phyloP scores from a whole-genome alignment of 2,888 invertebrate species.

The Acheta domesticus region DNA sequence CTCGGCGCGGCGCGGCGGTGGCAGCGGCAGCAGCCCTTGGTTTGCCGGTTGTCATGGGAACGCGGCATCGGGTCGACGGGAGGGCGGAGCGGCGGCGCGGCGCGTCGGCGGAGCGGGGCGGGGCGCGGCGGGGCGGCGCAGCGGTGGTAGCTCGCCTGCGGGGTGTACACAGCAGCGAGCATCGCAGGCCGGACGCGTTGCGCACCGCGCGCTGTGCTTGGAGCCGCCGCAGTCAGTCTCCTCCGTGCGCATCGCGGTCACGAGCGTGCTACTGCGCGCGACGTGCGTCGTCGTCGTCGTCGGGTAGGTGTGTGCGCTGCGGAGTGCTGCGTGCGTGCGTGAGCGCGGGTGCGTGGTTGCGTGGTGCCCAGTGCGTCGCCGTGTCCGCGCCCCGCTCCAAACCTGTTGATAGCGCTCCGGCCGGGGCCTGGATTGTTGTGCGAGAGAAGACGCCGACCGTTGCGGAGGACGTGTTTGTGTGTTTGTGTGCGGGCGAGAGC shows the following conservation, averaged over 20 bases:
- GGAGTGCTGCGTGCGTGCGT: too few relatives aligned
- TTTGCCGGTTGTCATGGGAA: neutral
- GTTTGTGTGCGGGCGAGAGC: too few relatives aligned
- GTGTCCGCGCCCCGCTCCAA: neutral
- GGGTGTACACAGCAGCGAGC: neutral
- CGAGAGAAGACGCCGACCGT: too few relatives aligned
- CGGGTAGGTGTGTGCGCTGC: too few relatives aligned
- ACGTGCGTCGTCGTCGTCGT: too few relatives aligned
- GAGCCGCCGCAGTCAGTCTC: too few relatives aligned
- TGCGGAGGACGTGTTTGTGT: too few relatives aligned
- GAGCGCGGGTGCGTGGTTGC: neutral
- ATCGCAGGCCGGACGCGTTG: neutral
- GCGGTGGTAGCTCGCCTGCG: neutral
- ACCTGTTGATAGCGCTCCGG: neutral
- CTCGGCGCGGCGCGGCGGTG: too few relatives aligned
- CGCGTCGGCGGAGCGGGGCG: neutral
- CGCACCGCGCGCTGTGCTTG: neutral
- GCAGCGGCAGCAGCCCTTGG: conserved; percentile 11
- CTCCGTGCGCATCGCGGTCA: too few relatives aligned
- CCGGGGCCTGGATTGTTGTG: neutral
- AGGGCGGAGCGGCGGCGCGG: conserved; percentile 2
- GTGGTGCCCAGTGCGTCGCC: neutral
- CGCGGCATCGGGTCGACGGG: neutral
- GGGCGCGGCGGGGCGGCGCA: neutral
- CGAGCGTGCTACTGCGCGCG: too few relatives aligned